Evolutionary conservation across 2,797 vertebrate species (phyloP).

Genomic region (Florisuga fusca): DNA sequence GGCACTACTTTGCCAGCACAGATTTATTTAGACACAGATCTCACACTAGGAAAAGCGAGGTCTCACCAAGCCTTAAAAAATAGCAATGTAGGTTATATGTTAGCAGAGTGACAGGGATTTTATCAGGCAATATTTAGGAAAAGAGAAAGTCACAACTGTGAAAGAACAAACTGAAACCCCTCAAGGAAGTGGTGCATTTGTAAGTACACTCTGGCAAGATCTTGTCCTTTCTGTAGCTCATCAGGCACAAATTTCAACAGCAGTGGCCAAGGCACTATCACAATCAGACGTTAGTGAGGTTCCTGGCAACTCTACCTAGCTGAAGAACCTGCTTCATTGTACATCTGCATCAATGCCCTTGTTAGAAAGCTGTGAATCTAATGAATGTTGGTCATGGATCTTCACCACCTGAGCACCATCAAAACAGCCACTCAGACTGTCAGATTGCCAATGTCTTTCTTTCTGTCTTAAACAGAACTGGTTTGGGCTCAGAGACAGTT

Average conservation of each 20-base stretch:
- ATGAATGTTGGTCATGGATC: not conserved
- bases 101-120: constrained; percentile 1
- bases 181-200: not conserved
- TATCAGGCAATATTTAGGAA: constrained; percentile 16
- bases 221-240: not conserved
- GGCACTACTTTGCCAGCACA: constrained; percentile 11
- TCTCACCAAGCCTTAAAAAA: constrained; percentile 37
- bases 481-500: not conserved
- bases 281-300: not conserved
- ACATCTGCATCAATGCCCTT: not conserved
- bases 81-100: constrained; percentile 1
- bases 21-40: constrained; percentile 45
- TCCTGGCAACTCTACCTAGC: not conserved
- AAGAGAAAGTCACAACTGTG: constrained; percentile 31
- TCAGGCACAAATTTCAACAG: not conserved
- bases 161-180: not conserved
- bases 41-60: constrained; percentile 28
- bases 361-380: not conserved
- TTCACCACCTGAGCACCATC: not conserved
- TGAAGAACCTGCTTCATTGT: not conserved
- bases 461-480: not conserved
- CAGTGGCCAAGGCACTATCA: not conserved
- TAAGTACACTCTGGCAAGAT: not conserved
- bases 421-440: not conserved
- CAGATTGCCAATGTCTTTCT: not conserved